Evolutionary conservation across 2,113 vertebrate genomes (phyloP).

Genomic region (Sialia sialis): DNA sequence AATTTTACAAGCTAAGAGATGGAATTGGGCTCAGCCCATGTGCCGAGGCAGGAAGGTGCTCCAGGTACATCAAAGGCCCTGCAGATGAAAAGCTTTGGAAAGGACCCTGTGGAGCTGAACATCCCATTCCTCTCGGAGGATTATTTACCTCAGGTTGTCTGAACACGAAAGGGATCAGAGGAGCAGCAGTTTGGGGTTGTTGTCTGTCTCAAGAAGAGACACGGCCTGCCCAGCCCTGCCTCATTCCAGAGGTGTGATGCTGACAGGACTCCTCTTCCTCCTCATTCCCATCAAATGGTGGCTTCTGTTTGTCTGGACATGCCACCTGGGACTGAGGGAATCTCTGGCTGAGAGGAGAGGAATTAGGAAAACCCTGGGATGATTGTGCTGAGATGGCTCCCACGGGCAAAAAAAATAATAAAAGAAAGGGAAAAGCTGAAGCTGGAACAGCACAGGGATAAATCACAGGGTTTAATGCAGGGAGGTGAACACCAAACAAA

Average conservation of each 20-base stretch:
- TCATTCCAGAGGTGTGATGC: neutral
- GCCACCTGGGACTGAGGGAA: neutral
- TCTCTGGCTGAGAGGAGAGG: neutral
- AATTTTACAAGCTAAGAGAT: neutral
- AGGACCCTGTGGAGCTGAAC: neutral
- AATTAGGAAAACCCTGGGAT: neutral
- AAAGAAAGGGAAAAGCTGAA: neutral
- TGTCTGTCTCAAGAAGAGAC: neutral
- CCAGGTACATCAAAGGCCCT: neutral
- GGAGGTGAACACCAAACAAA: neutral
- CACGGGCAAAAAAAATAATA: rapidly evolving
- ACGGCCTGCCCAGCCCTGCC: neutral
- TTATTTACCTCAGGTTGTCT: neutral
- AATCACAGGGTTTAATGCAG: neutral
- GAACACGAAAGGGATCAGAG: neutral
- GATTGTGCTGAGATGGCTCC: neutral
- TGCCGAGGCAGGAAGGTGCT: neutral
- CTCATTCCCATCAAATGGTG: neutral
- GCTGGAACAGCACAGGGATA: neutral
- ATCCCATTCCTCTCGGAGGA: neutral
- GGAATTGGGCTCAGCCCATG: neutral
- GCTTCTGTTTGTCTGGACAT: neutral
- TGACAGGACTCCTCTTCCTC: neutral
- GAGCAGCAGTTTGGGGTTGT: neutral
- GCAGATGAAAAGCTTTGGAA: neutral